Base-by-base conservation (phyloP, 2,888 invertebrate species). In the Lumbricus terrestris region DNA sequence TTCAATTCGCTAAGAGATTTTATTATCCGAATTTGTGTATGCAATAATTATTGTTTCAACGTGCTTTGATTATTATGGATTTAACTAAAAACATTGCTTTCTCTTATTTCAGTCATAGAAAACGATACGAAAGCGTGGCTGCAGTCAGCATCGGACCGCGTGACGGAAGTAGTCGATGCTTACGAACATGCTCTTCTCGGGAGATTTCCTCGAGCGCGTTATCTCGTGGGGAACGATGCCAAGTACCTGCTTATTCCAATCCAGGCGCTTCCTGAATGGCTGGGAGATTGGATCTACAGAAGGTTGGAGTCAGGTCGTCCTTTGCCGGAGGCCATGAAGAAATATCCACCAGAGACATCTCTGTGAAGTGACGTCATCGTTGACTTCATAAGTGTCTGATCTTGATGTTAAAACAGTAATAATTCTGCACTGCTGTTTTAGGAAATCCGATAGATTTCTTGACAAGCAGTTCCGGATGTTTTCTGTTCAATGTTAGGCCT, bases 231-330 rank as follows among this genome's bases (percentile, higher is more conserved):
- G 1, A 37, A 88, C 1, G 85, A 85, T 33, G 37, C 85, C 37
- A 34, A 69, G 20, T 54, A 34, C 20, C 69, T 89, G 18, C 69
- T 38, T 38, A 6, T 89, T 69, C 89, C 89, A 18, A 15, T 89
- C 16, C 54, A 54, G 54, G 37, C 37, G 16, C 37, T 89, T 37
- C 89, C 89, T 33, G 89, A 89, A 69, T 89, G 89, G 89, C 34
- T 89, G 34, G 89, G 89, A 33, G 89, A 89, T 33, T 54, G 89
- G 69, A 89, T 89, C 18, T 18, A 16, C n/a, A 69, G 69, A 69
- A 69, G 69, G 8, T n/a, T 69, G 11, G 69, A 29, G n/a, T 69
- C 69, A 69, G 69, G 69, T 69, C 69, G 69, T 11, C 69, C 69
- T 69, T 16, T n/a, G 69, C 69, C 69, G 16, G 69, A 15, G 11